Evolutionary conservation across 1,140 invertebrate species (phyloP), one percentile per base, ranked within the genome.

Genomic region (Nomia melanderi): DNA sequence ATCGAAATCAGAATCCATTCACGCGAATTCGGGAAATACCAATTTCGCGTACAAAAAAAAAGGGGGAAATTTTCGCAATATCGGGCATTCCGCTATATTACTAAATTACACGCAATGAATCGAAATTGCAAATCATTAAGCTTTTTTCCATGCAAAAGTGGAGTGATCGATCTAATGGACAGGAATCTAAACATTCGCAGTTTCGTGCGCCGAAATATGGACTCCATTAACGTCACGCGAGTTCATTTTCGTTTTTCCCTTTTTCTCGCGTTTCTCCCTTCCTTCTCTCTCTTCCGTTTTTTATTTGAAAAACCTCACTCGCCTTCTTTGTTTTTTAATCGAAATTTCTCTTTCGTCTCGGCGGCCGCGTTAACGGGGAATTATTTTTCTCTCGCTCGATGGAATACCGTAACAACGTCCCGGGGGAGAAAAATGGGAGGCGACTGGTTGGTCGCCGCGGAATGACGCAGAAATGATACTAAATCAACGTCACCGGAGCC

Each of bases 381-480:
- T 62, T 36, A 62, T 25, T 23, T 39, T 39, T 39, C 14, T 17
- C 17, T 12, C 20, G 20, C 31, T 17, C 14, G 31, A 36, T 31
- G 29, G 31, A 9, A 12, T 36, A 33, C 33, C 3, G 20, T 0
- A n/a, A 17, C 53, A 25, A 20, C n/a, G 33, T 7, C 12, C 3
- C 4, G 20, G 0, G 33, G 9, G n/a, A 17, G 3, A 39, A 39
- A 39, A 39, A 39, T n/a, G 2, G 23, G 3, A 12, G 33, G 9
- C 5, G 12, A 14, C n/a, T 9, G 11, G 17, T 9, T 8, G 20
- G 7, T 41, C 9, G n/a, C 31, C 33, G 33, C 33, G 59, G 39
- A 65, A 31, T 31, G 63, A 65, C 41, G 41, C 63, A 29, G 63
- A 65, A 65, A 65, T 65, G 63, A 65, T 65, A 50, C 63, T 65